Percentiles rank a stretch among this genome's conserved stretches.
phyloP scores from a whole-genome alignment of 2,888 invertebrate genomes.

The Sinopyrophorus schimmeli region DNA sequence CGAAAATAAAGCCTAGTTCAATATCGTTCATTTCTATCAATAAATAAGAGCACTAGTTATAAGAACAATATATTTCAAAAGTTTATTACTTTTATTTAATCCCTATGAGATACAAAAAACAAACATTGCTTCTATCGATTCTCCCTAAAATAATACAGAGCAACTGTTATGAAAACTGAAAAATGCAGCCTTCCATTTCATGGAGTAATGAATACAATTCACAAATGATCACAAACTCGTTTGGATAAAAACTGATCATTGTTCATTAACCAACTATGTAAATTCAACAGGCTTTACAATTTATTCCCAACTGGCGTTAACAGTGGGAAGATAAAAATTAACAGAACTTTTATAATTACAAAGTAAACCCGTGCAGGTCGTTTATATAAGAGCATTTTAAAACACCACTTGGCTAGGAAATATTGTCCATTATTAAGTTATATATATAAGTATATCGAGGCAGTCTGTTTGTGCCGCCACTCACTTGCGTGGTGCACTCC shows the following conservation, averaged over 20 bases:
- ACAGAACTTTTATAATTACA: background rate
- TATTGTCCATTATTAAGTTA: slow-evolving; percentile 41
- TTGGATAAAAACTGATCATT: slow-evolving; percentile 38
- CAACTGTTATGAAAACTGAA: slow-evolving; percentile 55
- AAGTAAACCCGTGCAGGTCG: background rate
- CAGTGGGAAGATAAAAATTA: slow-evolving; percentile 15
- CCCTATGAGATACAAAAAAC: slow-evolving; percentile 66
- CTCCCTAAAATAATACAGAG: slow-evolving; percentile 62
- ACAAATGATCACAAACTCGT: slow-evolving; percentile 26
- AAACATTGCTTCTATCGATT: slow-evolving; percentile 60
- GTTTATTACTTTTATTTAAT: slow-evolving; percentile 31
- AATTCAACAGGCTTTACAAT: slow-evolving; percentile 27
- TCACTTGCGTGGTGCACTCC: slow-evolving; percentile 1
- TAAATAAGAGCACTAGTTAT: slow-evolving; percentile 4
- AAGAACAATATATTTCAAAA: too few species aligned
- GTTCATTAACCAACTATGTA: slow-evolving; percentile 27
- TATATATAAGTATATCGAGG: slow-evolving; percentile 33
- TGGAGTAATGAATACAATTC: slow-evolving; percentile 31
- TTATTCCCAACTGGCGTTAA: slow-evolving; percentile 19
- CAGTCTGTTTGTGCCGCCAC: slow-evolving; percentile 27
- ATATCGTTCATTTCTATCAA: too few species aligned
- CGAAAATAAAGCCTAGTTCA: too few species aligned
- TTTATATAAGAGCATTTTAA: slow-evolving; percentile 2
- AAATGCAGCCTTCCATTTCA: slow-evolving; percentile 45
- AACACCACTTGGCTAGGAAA: slow-evolving; percentile 26